Conservation (phyloP, 2,113 vertebrate genomes). For the Anser brachyrhynchus region DNA sequence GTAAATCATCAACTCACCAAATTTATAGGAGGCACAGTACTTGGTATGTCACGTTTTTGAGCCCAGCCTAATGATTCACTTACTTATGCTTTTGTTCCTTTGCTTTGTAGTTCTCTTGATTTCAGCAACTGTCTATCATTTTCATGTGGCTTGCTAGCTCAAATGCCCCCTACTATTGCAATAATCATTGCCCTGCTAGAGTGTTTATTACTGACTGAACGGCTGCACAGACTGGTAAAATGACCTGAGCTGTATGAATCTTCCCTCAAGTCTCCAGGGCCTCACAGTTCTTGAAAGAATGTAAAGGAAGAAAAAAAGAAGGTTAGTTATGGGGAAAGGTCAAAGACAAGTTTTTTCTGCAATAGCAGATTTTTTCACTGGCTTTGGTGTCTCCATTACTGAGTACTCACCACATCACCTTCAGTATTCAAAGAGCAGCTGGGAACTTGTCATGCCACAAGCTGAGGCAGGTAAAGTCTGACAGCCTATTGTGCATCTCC, state of each 20-base stretch:
- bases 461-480: neutral
- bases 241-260: constrained; percentile 50
- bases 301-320: neutral
- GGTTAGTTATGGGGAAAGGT: constrained; percentile 30
- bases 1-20: constrained; percentile 64
- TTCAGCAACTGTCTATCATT: constrained; percentile 69
- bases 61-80: constrained; percentile 62
- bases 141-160: constrained; percentile 55
- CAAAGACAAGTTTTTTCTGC: constrained; percentile 20
- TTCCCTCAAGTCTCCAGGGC: constrained; percentile 27
- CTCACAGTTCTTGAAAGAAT: constrained; percentile 57
- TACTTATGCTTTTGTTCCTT: constrained; percentile 60
- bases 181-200: constrained; percentile 46
- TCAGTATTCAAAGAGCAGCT: neutral
- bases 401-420: neutral
- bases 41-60: constrained; percentile 56
- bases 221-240: constrained; percentile 45
- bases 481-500: neutral
- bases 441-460: neutral
- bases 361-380: neutral
- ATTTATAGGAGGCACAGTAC: constrained; percentile 64
- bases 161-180: constrained; percentile 53
- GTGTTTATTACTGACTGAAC: constrained; percentile 47
- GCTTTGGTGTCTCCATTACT: neutral
- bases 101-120: constrained; percentile 62